Base-by-base conservation (phyloP, 2,113 vertebrate species). In the Aphyosemion australe region DNA sequence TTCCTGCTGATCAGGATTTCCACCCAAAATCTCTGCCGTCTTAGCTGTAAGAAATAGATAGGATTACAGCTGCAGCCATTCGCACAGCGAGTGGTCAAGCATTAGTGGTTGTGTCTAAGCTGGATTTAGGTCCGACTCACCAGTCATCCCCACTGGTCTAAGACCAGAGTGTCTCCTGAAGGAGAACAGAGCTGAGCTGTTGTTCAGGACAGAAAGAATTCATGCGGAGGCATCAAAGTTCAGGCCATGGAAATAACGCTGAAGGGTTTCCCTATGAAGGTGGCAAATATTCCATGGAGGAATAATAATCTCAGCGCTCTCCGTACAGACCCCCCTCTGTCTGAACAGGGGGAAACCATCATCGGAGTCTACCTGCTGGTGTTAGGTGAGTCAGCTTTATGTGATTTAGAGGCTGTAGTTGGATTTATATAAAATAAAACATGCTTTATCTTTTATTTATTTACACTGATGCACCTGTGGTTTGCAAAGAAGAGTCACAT, bases 271-370 rank as follows among this genome's bases (percentile, higher is more conserved):
- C 93, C 91, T 74, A 42, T 84, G 45, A 93, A 93, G 84, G 88
- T 92, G 48, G 82, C 80, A 48, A 92, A 89, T 68, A 94, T 94
- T 64, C 93, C 90, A n/a, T 94, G 94, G 94, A 94, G 92, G 86
- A 94, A 94, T 86, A 95, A 96, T 72, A 95, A 94, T 85, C 83
- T 93, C 65, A 93, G 82, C 34, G 90, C 91, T 72, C 83, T 90
- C 65, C 92, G 92, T 69, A 89, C 88, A 75, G 92, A 95, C 5
- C 76, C 89, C 37, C 89, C 93, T 61, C 55, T 93, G 42, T 93
- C 93, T 1, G 91, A 96, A 65, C 92, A 95, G 89, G 94, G 91
- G 74, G 93, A 94, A 76, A 94, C 93, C 15, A 86, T 94, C 75
- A 92, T 94, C 77, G 94, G 93, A 64, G 80, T 94, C 76, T 95